Evolutionary conservation across 2,888 invertebrate species (phyloP), one percentile per base, ranked within the genome.

Genomic region (Macroteleia sp.): DNA sequence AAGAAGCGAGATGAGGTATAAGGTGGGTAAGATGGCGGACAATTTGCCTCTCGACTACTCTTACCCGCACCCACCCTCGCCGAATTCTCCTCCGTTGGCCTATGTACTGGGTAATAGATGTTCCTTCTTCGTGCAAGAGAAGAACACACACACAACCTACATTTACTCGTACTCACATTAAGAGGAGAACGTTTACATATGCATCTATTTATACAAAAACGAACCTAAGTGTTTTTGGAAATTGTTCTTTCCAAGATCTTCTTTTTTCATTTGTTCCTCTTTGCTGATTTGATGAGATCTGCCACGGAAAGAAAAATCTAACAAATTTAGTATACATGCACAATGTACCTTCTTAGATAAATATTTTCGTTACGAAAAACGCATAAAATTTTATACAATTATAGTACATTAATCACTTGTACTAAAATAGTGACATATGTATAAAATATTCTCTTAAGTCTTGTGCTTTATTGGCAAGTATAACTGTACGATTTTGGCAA

Each of bases 31-130:
- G 90, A 91, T 91, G 91, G 91, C 90, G 90, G 90, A 90, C 91
- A 91, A 91, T 91, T 91, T 91, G 90, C 91, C 90, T 90, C 90
- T 91, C 90, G 90, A 91, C 91, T 91, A 91, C 91, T 88, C 88
- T 89, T 87, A 85, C 87, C 89, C 90, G 86, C 88, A 88, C 88
- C 87, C 88, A 70, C 80, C 81, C 82, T 78, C 74, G 73, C 73
- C 82, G 80, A 82, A 83, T 84, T 82, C 83, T 82, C 83, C 83
- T 73, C 71, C 80, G 67, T 67, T 80, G 79, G 84, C 79, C 86
- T 87, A 86, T 86, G 88, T 88, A 87, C 86, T 83, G 87, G 84
- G 85, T 90, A 91, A 90, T 91, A 89, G 90, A 90, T 89, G 90
- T 89, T 89, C 87, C 88, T 90, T 87, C 88, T 89, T 87, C 87